A percentile compares a stretch with the other conserved stretches of the same genome.
These are phyloP conservation scores for Chelonus insularis DNA, from an alignment of 1,140 invertebrate species.

Conservation along the genomic window DNA sequence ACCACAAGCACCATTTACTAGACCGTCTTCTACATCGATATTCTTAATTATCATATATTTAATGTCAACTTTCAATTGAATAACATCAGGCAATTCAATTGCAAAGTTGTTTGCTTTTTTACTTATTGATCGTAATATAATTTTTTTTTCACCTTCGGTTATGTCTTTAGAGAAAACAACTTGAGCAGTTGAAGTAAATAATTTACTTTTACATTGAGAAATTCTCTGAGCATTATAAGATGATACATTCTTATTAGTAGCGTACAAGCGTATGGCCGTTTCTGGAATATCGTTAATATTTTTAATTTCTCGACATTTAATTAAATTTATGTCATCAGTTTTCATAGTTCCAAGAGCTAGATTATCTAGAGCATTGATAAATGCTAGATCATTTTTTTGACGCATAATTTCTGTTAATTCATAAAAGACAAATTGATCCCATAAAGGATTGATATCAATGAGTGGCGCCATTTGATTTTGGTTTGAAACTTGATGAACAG, in stretches of 20 bases:
- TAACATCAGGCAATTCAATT: not conserved
- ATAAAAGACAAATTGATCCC: conserved; percentile 22
- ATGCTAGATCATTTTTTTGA: conserved; percentile 31
- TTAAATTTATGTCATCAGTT: conserved; percentile 1
- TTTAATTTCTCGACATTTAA: conserved; percentile 7
- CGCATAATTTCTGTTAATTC: conserved; percentile 35
- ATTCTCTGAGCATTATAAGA: not conserved
- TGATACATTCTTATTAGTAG: not conserved
- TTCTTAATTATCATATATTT: not conserved
- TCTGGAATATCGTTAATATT: not conserved
- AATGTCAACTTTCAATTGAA: not conserved
- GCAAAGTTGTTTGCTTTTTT: not conserved
- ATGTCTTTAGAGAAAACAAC: not conserved
- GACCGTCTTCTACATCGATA: conserved; percentile 24
- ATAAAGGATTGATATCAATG: not conserved
- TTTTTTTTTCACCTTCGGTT: not conserved
- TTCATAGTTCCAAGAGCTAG: conserved; percentile 28
- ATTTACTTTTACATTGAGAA: not conserved
- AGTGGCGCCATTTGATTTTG: not conserved
- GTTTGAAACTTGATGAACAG: conserved; percentile 13
- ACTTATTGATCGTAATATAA: not conserved
- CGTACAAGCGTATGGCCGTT: not conserved
- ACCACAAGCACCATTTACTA: conserved; percentile 24
- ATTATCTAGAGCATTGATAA: conserved; percentile 32
- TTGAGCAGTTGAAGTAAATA: not conserved